These are phyloP conservation scores for Grammomys surdaster DNA, from an alignment of 2,113 vertebrate genomes.

Conservation along the genomic window DNA sequence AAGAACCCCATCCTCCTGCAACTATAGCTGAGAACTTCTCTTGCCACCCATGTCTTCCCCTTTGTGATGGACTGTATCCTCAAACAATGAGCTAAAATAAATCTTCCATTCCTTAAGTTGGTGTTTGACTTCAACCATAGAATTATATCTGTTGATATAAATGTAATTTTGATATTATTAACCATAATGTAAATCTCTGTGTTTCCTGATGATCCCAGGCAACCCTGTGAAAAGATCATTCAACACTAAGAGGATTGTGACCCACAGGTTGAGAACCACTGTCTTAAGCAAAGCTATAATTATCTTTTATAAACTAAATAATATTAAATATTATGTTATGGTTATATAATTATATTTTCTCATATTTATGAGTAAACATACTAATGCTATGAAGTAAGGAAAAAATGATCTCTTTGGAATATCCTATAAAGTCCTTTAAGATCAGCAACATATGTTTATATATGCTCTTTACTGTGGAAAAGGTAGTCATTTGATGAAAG, in stretches of 20 bases:
- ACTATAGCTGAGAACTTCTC: background rate
- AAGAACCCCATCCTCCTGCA: too few relatives aligned
- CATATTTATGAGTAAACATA: background rate
- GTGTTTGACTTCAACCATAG: too few relatives aligned
- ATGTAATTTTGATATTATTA: too few relatives aligned
- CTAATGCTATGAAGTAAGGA: background rate
- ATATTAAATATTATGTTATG: background rate
- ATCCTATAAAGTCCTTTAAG: background rate
- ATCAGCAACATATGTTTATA: background rate
- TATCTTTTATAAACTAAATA: too few relatives aligned
- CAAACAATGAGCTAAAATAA: background rate
- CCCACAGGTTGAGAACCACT: too few relatives aligned
- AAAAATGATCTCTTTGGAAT: background rate
- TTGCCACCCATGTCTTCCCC: too few relatives aligned
- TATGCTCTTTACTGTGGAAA: background rate
- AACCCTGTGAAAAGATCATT: too few relatives aligned
- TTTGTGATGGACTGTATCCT: background rate
- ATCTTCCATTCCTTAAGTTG: background rate
- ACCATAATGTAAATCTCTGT: too few relatives aligned
- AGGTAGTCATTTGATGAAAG: background rate
- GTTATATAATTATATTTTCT: background rate
- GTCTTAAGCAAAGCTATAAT: too few relatives aligned
- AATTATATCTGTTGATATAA: too few relatives aligned
- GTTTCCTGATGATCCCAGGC: too few relatives aligned
- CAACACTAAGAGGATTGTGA: too few relatives aligned